Evolutionary conservation across 2,797 vertebrate species (phyloP), one percentile per base, ranked within the genome.

Genomic region (Malacoctenus gilli): DNA sequence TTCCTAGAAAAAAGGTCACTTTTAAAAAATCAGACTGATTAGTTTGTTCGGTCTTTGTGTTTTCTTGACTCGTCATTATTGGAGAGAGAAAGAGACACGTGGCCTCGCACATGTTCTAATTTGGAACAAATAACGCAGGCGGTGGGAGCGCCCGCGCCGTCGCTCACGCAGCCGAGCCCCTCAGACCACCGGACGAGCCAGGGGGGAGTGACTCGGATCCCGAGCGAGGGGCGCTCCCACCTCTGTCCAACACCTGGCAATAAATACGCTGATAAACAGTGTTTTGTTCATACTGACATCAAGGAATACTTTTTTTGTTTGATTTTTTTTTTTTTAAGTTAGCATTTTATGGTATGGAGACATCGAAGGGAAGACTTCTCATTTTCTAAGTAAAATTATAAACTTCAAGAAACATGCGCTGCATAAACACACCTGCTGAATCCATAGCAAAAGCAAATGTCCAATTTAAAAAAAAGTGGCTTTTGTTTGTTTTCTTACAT

Each of bases 1-100:
- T 93, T 93, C 90, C 91, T 91, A 81, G 79, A 91, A 91, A 90
- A 93, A 93, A 93, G 88, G 87, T 92, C 93, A 93, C 91, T 93
- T 94, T 70, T 52, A 49, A 71, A 85, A 35, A 83, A 79, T 60
- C 83, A 80, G 68, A 89, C 22, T 83, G 67, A 87, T 88, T 54
- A 14, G 37, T 32, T 32, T 5, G 10, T 2, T 49, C 16, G 47
- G 28, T 14, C 92, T 40, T 28, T 42, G 30, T 88, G 84, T 55
- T 77, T 8, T 25, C 25, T 77, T 14, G 42, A 82, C 42, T 56
- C 63, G 63, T 75, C 73, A 62, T 67, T 79, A n/a, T n/a, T n/a
- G n/a, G n/a, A n/a, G n/a, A n/a, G n/a, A n/a, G n/a, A n/a, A n/a
- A n/a, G n/a, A n/a, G n/a, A n/a, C n/a, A n/a, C n/a, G n/a, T n/a